Evolutionary conservation across 2,797 vertebrate species (phyloP).

Genomic region (Xyrichtys novacula): DNA sequence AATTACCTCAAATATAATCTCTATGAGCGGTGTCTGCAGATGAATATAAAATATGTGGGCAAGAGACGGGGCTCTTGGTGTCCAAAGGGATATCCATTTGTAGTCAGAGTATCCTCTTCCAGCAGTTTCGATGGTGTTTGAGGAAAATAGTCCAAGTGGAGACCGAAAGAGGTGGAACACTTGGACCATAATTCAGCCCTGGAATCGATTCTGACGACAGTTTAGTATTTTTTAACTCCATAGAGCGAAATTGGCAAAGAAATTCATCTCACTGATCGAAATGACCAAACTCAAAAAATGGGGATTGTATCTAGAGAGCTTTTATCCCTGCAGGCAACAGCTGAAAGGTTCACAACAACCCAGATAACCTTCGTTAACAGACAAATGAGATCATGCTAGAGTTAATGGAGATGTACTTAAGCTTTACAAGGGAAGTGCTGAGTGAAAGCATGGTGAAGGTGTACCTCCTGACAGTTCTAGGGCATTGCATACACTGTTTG

Average conservation of each 20-base stretch:
- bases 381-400: not conserved
- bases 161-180: not conserved
- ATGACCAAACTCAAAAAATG: no score
- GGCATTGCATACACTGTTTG: constrained; percentile 42
- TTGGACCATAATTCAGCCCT: not conserved
- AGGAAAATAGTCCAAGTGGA: not conserved
- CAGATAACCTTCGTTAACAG: constrained; percentile 18
- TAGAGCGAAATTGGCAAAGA: not conserved
- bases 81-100: not conserved
- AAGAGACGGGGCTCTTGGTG: not conserved
- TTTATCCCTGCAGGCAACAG: no score
- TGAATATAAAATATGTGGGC: not conserved
- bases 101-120: not conserved
- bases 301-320: no score
- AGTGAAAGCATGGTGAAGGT: constrained; percentile 7
- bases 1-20: constrained; percentile 30
- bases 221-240: not conserved
- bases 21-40: not conserved
- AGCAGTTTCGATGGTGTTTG: not conserved
- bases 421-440: not conserved
- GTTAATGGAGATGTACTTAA: constrained; percentile 3
- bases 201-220: not conserved
- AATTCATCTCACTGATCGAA: no score
- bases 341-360: no score
- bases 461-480: constrained; percentile 23